Conservation (phyloP, 2,888 invertebrate species). For the Ecdyonurus torrentis region DNA sequence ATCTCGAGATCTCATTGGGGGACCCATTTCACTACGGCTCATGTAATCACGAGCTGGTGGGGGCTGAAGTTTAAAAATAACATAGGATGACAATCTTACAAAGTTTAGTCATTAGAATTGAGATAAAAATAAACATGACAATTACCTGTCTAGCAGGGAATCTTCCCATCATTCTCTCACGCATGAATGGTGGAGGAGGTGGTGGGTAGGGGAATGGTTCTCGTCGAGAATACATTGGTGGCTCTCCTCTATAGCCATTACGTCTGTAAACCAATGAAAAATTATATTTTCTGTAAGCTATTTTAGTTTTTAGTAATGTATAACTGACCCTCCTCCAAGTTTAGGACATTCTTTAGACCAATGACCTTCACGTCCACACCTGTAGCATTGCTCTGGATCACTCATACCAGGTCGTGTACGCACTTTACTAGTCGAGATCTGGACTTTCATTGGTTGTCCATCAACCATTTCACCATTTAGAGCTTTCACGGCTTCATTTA, state of each 20-base stretch:
- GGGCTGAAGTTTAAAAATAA: too few relatives aligned
- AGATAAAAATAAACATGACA: too few relatives aligned
- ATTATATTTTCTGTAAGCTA: background rate
- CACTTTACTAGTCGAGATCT: constrained; percentile 84
- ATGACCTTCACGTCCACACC: constrained; percentile 87
- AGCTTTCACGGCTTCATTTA: constrained; percentile 80
- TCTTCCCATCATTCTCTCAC: constrained; percentile 68
- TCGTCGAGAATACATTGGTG: constrained; percentile 69
- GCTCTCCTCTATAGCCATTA: constrained; percentile 30
- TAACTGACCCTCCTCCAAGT: constrained; percentile 26
- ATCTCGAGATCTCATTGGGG: background rate
- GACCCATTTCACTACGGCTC: background rate
- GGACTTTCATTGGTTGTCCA: constrained; percentile 86
- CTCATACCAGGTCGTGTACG: constrained; percentile 94
- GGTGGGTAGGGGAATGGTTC: constrained; percentile 59
- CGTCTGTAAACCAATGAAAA: background rate
- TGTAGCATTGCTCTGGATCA: constrained; percentile 87
- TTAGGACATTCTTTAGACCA: constrained; percentile 94
- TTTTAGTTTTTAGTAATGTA: too few relatives aligned
- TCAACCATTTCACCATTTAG: constrained; percentile 83
- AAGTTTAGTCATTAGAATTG: background rate
- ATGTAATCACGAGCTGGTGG: background rate
- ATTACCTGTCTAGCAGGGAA: background rate
- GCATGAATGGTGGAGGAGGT: constrained; percentile 75
- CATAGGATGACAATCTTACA: background rate